phyloP scores from a whole-genome alignment of 2,888 invertebrate species.

The Sicus ferrugineus region DNA sequence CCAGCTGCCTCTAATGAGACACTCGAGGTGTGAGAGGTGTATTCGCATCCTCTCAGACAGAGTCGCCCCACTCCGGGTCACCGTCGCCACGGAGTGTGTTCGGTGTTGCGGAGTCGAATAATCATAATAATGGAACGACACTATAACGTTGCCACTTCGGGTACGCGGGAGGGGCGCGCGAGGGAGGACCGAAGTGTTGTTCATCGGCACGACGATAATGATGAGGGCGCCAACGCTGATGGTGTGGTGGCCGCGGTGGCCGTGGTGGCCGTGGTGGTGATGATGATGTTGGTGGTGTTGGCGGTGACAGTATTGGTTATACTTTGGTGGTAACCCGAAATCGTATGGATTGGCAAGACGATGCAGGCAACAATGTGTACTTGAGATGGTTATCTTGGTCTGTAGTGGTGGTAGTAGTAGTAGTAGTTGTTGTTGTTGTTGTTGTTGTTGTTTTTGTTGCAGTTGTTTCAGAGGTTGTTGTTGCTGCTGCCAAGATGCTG shows the following conservation, averaged over 20 bases:
- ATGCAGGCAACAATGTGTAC: slow-evolving; percentile 10
- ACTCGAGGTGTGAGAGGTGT: neutral
- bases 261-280: neutral
- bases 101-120: slow-evolving; percentile 11
- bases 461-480: slow-evolving; percentile 7
- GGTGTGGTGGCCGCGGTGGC: slow-evolving; percentile 3
- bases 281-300: slow-evolving; percentile 15
- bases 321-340: slow-evolving; percentile 29
- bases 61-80: too few species aligned
- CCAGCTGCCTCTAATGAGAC: neutral
- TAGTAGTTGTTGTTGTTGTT: neutral
- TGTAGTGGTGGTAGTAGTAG: neutral
- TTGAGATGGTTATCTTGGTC: slow-evolving; percentile 15
- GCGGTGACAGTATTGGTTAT: slow-evolving; percentile 22
- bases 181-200: slow-evolving; percentile 14
- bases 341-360: slow-evolving; percentile 29
- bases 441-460: slow-evolving; percentile 1
- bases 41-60: neutral
- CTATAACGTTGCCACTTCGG: slow-evolving; percentile 29
- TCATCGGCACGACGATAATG: neutral
- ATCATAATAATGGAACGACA: slow-evolving; percentile 32
- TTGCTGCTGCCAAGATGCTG: slow-evolving; percentile 43
- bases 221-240: neutral
- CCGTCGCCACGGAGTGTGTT: neutral
- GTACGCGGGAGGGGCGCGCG: too few species aligned